A percentile compares a stretch with the other conserved stretches of the same genome.
Conservation (phyloP, 2,888 invertebrate genomes). For the Drosophila rellima region DNA sequence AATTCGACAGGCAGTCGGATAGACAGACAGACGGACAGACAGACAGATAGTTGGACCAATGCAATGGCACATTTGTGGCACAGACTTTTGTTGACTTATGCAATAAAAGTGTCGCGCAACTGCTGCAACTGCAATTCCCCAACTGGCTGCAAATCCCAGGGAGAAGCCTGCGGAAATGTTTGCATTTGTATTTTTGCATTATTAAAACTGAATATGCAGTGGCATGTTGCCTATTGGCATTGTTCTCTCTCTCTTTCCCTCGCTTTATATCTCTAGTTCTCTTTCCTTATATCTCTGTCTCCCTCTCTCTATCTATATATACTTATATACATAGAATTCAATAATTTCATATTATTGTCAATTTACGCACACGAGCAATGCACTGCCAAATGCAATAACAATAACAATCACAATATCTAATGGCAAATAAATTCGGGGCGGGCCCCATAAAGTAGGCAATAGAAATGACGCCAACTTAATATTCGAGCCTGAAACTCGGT, state of each 20-base stretch:
- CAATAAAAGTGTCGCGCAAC: slow-evolving; percentile 82
- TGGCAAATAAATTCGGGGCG: slow-evolving; percentile 39
- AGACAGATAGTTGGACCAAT: slow-evolving; percentile 35
- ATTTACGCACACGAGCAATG: slow-evolving; percentile 60
- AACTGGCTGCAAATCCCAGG: slow-evolving; percentile 47
- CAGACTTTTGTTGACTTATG: slow-evolving; percentile 80
- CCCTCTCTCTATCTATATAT: neutral
- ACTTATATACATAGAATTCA: slow-evolving; percentile 36
- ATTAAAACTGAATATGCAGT: slow-evolving; percentile 79
- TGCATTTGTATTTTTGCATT: slow-evolving; percentile 82
- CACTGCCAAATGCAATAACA: slow-evolving; percentile 23
- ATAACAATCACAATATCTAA: slow-evolving; percentile 36
- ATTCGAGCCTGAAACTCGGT: slow-evolving; percentile 36
- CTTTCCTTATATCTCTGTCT: neutral
- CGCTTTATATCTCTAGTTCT: neutral
- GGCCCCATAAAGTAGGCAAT: slow-evolving; percentile 71
- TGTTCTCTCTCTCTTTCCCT: neutral
- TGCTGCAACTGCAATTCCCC: slow-evolving; percentile 53
- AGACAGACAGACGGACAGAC: slow-evolving; percentile 26
- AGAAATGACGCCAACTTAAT: slow-evolving; percentile 74
- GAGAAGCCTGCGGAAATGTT: slow-evolving; percentile 71
- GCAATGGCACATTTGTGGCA: slow-evolving; percentile 60
- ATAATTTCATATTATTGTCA: slow-evolving; percentile 76
- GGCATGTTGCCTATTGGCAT: slow-evolving; percentile 41
- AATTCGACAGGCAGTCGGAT: slow-evolving; percentile 44